phyloP scores from a whole-genome alignment of 2,797 vertebrate species.

The Paratrypauchen microcephalus region DNA sequence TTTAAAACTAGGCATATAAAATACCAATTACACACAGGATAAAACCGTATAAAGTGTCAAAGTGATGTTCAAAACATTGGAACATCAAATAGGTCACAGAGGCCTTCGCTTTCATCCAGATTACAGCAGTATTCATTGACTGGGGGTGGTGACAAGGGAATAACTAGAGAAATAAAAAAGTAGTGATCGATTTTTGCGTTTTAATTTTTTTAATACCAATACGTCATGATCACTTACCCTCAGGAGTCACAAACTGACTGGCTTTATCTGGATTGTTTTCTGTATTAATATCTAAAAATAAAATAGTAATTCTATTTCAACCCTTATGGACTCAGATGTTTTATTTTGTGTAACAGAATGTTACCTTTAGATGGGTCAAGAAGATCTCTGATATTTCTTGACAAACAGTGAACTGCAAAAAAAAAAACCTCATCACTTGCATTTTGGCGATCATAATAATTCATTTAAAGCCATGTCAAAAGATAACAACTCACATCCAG shows the following conservation, averaged over 20 bases:
- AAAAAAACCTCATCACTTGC: not conserved
- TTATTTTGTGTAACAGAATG: not conserved
- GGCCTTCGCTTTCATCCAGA: conserved; percentile 87
- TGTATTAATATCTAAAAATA: conserved; percentile 59
- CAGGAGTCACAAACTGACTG: conserved; percentile 86
- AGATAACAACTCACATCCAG: conserved; percentile 60
- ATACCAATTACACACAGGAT: conserved; percentile 4
- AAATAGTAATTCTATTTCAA: not conserved
- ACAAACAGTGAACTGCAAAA: conserved; percentile 83
- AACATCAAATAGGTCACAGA: conserved; percentile 89
- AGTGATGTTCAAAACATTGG: conserved; percentile 78
- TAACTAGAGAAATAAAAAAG: conserved; percentile 71
- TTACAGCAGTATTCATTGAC: conserved; percentile 86
- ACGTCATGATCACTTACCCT: conserved; percentile 76
- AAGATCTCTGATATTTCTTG: conserved; percentile 86
- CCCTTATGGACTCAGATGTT: not conserved
- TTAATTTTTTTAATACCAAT: not conserved
- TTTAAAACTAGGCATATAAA: conserved; percentile 22
- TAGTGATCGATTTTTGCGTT: not conserved
- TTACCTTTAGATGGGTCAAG: conserved; percentile 88
- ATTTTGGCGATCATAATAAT: not conserved
- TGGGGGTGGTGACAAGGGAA: conserved; percentile 84
- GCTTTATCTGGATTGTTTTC: conserved; percentile 80
- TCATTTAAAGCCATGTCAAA: not conserved
- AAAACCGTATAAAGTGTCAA: conserved; percentile 29